Base-by-base conservation (phyloP, 2,888 invertebrate genomes). In the Catonia carolina region DNA sequence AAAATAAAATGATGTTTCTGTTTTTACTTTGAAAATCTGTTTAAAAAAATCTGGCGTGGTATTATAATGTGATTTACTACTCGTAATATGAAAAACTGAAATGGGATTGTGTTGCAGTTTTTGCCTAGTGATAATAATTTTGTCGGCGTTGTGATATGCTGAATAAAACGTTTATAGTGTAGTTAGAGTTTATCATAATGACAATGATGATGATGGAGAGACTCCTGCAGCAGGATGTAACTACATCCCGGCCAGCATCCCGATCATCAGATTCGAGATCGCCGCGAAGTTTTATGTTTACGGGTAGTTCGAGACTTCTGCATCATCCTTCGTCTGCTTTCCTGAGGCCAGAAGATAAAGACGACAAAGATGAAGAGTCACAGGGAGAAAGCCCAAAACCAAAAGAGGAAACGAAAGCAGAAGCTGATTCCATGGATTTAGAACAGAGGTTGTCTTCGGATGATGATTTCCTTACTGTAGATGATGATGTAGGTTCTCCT, bases 171-270 rank as follows among this genome's bases (percentile, higher is more conserved):
- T 17, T 17, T 17, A 18, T 14, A 17, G 41, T 41, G 12, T 41
- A 15, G 15, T 8, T 15, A 27, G 27, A 6, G 51, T 37, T 6
- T 27, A 53, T 60, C 53, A 62, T 62, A 61, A 64, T 64, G 64
- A 64, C 64, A 54, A 64, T 64, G 64, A 62, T 62, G 62, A 64
- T 64, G 64, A 64, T 63, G 63, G 61, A 63, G 52, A 55, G 63
- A 15, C 50, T 64, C 31, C 53, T 63, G 49, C 64, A 64, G 55
- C 59, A 61, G 33, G 56, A 56, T 42, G 27, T 66, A 58, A 68
- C 65, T 65, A 73, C 67, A 69, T 76, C 72, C 67, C 73, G 71
- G 58, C 65, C 70, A 4, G 70, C 69, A 42, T 3, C 73, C 72
- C 64, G 72, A 72, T 60, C 73, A 74, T 22, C 70, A 74, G 33